These are phyloP conservation scores for Cinclus mexicanus DNA, from an alignment of 2,113 vertebrate genomes.

Conservation along the genomic window DNA sequence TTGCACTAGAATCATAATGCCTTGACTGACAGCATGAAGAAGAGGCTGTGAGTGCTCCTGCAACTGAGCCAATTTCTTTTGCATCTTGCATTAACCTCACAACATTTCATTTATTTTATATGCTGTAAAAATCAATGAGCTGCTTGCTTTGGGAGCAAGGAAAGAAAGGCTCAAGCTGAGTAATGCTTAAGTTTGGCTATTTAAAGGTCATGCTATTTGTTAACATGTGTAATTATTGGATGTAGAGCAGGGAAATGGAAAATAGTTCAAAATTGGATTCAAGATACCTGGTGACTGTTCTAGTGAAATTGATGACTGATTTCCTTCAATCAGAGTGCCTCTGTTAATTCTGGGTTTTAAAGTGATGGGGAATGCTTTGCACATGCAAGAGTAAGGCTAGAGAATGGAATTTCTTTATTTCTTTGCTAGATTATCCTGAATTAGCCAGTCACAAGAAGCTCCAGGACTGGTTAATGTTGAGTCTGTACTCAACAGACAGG, in stretches of 20 bases:
- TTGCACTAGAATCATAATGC: not conserved
- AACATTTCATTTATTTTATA: not conserved
- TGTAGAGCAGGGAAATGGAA: not conserved
- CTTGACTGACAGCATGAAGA: not conserved
- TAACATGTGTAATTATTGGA: not conserved
- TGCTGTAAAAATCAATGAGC: not conserved
- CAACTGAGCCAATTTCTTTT: not conserved
- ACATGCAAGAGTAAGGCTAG: not conserved
- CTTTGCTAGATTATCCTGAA: not conserved
- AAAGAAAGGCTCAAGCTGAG: not conserved
- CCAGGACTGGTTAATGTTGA: not conserved
- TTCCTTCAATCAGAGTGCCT: not conserved
- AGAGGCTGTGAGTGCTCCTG: not conserved
- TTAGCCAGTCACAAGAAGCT: not conserved
- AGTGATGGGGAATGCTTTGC: not conserved
- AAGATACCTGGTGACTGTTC: not conserved
- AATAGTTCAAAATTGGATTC: not conserved
- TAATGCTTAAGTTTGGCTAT: not conserved
- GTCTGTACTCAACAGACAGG: not conserved
- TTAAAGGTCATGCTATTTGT: not conserved
- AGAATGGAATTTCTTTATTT: not conserved
- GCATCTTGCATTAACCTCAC: not conserved
- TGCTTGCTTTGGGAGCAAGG: not conserved
- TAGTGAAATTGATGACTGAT: not conserved
- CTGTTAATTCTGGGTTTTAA: not conserved